phyloP scores from a whole-genome alignment of 2,113 vertebrate genomes.

The Burhinus oedicnemus region DNA sequence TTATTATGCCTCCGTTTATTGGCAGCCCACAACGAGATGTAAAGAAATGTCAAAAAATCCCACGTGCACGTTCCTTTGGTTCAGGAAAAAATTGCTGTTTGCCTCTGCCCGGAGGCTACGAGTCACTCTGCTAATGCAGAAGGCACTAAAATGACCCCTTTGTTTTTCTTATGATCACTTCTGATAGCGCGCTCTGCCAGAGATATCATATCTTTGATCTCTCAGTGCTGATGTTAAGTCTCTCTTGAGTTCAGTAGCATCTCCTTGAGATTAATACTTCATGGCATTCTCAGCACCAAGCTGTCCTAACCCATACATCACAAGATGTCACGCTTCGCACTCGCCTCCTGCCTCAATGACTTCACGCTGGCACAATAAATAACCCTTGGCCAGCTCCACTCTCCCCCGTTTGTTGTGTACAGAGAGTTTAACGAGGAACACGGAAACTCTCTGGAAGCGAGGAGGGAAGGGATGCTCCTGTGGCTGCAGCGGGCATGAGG shows the following conservation, averaged over 20 bases:
- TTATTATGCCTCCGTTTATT: constrained; percentile 32
- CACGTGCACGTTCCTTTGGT: neutral
- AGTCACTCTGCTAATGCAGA: constrained; percentile 40
- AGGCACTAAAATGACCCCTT: constrained; percentile 66
- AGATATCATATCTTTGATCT: constrained; percentile 86
- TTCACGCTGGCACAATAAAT: constrained; percentile 36
- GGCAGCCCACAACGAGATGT: constrained; percentile 14
- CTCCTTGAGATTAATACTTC: constrained; percentile 87
- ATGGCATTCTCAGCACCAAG: constrained; percentile 82
- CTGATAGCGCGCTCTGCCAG: constrained; percentile 72
- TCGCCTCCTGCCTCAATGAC: constrained; percentile 63
- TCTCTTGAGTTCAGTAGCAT: constrained; percentile 76
- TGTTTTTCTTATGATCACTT: constrained; percentile 69
- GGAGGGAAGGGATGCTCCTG: neutral
- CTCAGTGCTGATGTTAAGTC: constrained; percentile 76
- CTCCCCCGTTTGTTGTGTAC: neutral
- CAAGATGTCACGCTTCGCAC: constrained; percentile 66
- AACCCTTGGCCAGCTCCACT: constrained; percentile 1
- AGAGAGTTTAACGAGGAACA: neutral
- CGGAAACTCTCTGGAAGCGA: fast-evolving
- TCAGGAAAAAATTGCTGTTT: neutral
- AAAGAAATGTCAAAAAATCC: constrained; percentile 43
- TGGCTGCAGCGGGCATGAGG: fast-evolving
- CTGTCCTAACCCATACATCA: constrained; percentile 92
- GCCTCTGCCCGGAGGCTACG: constrained; percentile 18